Evolutionary conservation across 1,140 invertebrate genomes (phyloP), one percentile per base, ranked within the genome.

Genomic region (Drosophila sechellia): DNA sequence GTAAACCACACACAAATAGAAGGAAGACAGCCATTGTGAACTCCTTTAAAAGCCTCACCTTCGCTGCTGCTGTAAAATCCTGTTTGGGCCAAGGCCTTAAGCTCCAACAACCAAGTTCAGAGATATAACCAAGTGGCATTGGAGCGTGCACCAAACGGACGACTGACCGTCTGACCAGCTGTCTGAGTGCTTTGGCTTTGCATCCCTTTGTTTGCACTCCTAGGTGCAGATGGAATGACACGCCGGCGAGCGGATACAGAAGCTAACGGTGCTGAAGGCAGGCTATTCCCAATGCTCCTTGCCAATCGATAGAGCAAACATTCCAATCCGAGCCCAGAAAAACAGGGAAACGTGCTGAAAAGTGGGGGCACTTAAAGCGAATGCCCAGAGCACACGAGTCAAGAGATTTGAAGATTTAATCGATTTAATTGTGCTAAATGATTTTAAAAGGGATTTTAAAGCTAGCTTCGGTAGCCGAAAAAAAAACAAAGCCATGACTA

Each of bases 291-390:
- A n/a, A 13, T 50, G 49, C 45, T 48, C 46, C 57, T 43, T 34
- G 27, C 77, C 69, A 81, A 87, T 81, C 79, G 79, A 83, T 79
- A 57, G 70, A 76, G 65, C 65, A 83, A 87, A 87, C 75, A 79
- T 50, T 42, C 25, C 17, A 63, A 58, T 64, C 55, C 56, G 45
- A 42, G 31, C 12, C 40, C 4, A n/a, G 25, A 46, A 50, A 48
- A 63, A 34, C 4, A n/a, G 25, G 39, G 42, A 60, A 66, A 42
- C 6, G 17, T 12, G 12, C n/a, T 17, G 25, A 4, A 42, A 11
- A 4, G 5, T 8, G 10, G 13, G 12, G 17, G 5, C 6, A 11
- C 45, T 63, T 48, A 20, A 48, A 31, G 6, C 15, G 12, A 27
- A 31, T 40, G 31, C 11, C n/a, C 13, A 17, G 10, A 22, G 52